Evolutionary conservation across 1,140 invertebrate genomes (phyloP), one percentile per base, ranked within the genome.

Genomic region (Drosophila chauvacae): DNA sequence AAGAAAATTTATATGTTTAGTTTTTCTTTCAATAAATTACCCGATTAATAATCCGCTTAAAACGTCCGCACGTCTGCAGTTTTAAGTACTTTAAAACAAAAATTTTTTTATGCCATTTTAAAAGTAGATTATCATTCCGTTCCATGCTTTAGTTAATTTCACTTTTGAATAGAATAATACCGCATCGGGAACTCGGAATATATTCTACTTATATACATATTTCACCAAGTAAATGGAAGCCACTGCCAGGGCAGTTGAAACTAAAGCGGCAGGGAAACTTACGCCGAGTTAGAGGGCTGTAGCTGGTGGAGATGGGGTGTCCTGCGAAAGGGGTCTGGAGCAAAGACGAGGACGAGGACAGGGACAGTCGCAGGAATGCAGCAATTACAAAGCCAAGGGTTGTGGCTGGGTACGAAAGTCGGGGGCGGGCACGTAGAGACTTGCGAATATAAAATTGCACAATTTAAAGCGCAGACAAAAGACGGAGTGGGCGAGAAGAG

Each of bases 361-460:
- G 37, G 66, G 45, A 58, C 56, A 81, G 81, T 73, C 41, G 70
- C 57, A 48, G 68, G 84, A 80, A 83, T 77, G 84, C 64, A 70
- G 85, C 85, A 88, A 88, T 88, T 88, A 88, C 75, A 84, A 80
- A 70, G 62, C 55, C 44, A 57, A 65, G 72, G 72, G 44, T 51
- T 59, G 68, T 72, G 66, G 55, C 44, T 42, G 37, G 23, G 5
- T 42, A n/a, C 37, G 33, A 33, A 33, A 35, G 42, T 47, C 35
- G 58, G 26, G 18, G 60, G 59, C n/a, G 39, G 45, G 26, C 77
- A 73, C 78, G 84, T 76, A 81, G 77, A 90, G 84, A 85, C 86
- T 90, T 90, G 86, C 77, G 65, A 90, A 90, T 90, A 90, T 90
- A 86, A 90, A 90, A 90, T 90, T 90, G 85, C 85, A 90, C 85